Evolutionary conservation across 2,797 vertebrate genomes (phyloP), one percentile per base, ranked within the genome.

Genomic region (Liparis tanakae): DNA sequence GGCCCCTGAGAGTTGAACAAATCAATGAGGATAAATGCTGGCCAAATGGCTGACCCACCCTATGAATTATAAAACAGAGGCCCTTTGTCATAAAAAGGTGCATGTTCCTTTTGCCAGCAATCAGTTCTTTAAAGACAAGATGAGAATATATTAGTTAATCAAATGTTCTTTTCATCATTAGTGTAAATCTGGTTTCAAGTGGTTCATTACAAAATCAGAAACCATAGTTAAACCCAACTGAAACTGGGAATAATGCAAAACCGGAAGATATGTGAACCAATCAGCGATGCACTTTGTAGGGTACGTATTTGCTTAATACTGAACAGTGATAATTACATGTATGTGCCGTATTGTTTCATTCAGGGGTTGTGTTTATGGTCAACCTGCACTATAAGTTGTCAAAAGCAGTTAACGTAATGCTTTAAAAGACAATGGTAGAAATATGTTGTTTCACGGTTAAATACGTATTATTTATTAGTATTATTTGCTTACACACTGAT

Each of bases 11-110:
- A 73, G 20, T 80, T 57, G 61, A 61, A 76, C 41, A 80, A 80
- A 87, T 88, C 88, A 87, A 79, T 88, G 69, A 73, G 37, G 74
- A 81, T 85, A 81, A 90, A 80, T 71, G 70, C 78, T 55, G 46
- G 39, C 4, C 10, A 79, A 83, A 82, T 65, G 70, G 53, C 74
- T 85, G 67, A 83, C 78, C 69, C 67, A 36, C 37, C 57, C 53
- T 37, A 75, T 83, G 70, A 78, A 84, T 85, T 66, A 87, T 75
- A 80, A 36, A 76, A 59, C 48, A 76, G 43, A 76, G 57, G 72
- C 15, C 9, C 10, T 44, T 22, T 55, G 33, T 72, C 78, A 73
- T 36, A 51, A 62, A 63, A 57, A n/a, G 14, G 12, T 51, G 10
- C 37, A 30, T 34, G 15, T 53, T 46, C 20, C 43, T 63, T 66